phyloP scores from a whole-genome alignment of 2,113 vertebrate species.

The Ctenodactylus gundi region DNA sequence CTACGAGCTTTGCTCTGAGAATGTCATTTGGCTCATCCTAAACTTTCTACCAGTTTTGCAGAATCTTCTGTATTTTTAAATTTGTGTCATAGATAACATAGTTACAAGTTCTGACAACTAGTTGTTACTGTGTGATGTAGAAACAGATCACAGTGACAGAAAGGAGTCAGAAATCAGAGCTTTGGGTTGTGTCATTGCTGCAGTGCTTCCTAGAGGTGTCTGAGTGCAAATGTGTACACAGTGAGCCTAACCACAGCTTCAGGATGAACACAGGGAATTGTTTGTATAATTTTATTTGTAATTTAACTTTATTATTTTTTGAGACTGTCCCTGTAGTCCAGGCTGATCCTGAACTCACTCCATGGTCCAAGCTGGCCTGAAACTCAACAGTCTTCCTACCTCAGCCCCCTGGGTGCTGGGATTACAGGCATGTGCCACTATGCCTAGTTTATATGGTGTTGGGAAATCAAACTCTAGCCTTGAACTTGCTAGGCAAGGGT shows the following conservation, averaged over 20 bases:
- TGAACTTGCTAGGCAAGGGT: too few species aligned
- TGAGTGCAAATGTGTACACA: accelerated
- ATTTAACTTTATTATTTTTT: too few species aligned
- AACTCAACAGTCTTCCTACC: too few species aligned
- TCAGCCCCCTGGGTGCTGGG: too few species aligned
- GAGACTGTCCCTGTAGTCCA: too few species aligned
- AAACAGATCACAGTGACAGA: neutral
- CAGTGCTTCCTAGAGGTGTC: neutral
- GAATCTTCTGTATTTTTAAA: neutral
- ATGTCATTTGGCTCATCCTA: neutral
- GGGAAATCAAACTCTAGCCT: too few species aligned
- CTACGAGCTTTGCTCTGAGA: neutral
- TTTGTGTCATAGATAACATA: neutral
- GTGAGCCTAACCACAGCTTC: neutral
- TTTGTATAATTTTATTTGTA: too few species aligned
- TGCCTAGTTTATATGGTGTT: too few species aligned
- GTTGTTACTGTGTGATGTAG: neutral
- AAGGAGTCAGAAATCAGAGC: neutral
- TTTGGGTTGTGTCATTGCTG: neutral
- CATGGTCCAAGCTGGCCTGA: too few species aligned
- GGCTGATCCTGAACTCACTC: too few species aligned
- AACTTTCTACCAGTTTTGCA: neutral
- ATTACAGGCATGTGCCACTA: too few species aligned
- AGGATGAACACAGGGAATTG: neutral
- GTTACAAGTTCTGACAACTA: neutral